Conservation (phyloP, 1,140 invertebrate species). For the Calosoma granatense region DNA sequence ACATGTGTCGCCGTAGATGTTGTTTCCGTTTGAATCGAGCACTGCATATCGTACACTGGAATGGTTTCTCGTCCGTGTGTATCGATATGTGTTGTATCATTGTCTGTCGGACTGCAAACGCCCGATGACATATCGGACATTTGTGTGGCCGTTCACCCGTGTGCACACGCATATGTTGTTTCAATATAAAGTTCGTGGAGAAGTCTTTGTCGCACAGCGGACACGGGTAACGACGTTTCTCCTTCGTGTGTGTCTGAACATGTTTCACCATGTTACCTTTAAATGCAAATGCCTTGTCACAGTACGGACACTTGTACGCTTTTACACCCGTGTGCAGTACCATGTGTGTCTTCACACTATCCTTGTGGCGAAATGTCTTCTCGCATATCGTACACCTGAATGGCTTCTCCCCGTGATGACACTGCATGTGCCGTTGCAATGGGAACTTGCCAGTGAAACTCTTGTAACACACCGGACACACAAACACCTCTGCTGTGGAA, state of each 20-base stretch:
- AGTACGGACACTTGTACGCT: conserved; percentile 30
- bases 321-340: conserved; percentile 27
- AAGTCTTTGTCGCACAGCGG: no score
- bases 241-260: no score
- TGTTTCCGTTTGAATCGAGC: conserved; percentile 33
- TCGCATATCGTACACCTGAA: conserved; percentile 37
- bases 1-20: conserved; percentile 33
- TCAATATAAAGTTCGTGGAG: no score
- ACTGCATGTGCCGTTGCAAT: no score
- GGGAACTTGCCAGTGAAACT: no score
- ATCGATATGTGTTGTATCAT: conserved; percentile 42
- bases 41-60: conserved; percentile 35
- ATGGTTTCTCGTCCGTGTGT: conserved; percentile 49
- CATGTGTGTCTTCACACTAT: conserved; percentile 33
- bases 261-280: conserved; percentile 30
- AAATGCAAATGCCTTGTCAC: conserved; percentile 28
- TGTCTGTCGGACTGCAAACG: conserved; percentile 39
- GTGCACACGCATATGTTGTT: conserved; percentile 36
- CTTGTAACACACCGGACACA: no score
- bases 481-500: no score
- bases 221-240: no score
- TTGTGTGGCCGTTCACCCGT: conserved; percentile 41
- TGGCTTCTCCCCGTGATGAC: conserved; percentile 35
- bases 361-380: conserved; percentile 36
- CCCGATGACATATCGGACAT: conserved; percentile 43